These are phyloP conservation scores for Xenotilapia flavipinnis DNA, from an alignment of 2,113 vertebrate species.

Conservation along the genomic window DNA sequence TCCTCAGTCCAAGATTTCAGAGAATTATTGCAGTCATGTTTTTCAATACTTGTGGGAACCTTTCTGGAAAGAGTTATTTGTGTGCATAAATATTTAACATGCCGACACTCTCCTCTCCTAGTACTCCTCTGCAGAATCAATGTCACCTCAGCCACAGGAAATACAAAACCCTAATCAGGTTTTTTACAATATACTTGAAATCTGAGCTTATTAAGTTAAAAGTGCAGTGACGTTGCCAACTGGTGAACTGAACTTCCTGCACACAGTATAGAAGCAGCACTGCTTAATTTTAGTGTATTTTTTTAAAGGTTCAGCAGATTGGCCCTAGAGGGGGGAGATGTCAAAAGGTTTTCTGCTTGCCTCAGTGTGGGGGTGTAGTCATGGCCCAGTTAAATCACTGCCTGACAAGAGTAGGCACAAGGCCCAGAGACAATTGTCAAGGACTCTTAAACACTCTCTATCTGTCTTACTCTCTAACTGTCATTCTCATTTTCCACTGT, in stretches of 20 bases:
- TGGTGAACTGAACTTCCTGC: background rate
- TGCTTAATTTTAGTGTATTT: background rate
- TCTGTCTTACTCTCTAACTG: background rate
- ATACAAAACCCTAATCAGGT: background rate
- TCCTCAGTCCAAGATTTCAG: conserved; percentile 1
- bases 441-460: conserved; percentile 41
- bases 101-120: background rate
- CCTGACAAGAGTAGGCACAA: conserved; percentile 35
- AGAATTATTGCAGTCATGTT: conserved; percentile 5
- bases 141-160: conserved; percentile 11
- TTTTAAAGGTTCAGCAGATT: background rate
- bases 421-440: conserved; percentile 57
- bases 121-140: conserved; percentile 7
- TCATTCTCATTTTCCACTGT: background rate
- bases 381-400: conserved; percentile 61
- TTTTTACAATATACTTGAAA: background rate
- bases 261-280: background rate
- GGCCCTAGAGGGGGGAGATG: background rate
- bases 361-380: conserved; percentile 24
- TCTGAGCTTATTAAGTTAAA: background rate
- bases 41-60: conserved; percentile 34
- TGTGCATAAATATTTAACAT: conserved; percentile 44
- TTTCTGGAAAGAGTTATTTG: conserved; percentile 66
- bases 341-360: conserved; percentile 7
- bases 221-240: background rate